phyloP scores from a whole-genome alignment of 2,797 vertebrate species.

The Graptemys geographica region DNA sequence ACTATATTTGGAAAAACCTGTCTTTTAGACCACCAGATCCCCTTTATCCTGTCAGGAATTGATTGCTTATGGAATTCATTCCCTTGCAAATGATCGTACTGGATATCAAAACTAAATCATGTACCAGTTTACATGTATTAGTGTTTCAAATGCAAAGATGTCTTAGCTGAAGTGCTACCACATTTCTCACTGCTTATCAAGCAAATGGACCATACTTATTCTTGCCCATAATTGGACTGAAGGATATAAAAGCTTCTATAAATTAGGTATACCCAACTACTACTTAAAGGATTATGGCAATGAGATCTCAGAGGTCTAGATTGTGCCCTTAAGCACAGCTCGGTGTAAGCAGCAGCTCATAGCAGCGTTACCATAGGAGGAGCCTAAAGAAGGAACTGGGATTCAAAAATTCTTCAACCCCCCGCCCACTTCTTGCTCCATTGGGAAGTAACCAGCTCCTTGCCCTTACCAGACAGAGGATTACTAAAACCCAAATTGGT shows the following conservation, averaged over 20 bases:
- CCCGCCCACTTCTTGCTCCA: background rate
- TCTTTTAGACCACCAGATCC: background rate
- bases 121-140: background rate
- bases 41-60: background rate
- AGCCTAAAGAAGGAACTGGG: background rate
- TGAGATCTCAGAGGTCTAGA: background rate
- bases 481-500: background rate
- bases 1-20: background rate
- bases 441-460: background rate
- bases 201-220: background rate
- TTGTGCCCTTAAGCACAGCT: accelerated
- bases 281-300: background rate
- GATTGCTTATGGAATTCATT: background rate
- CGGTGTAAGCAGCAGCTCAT: background rate
- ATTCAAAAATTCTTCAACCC: background rate
- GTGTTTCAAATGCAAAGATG: background rate
- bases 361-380: background rate
- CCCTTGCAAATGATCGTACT: background rate
- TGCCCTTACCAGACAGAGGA: background rate
- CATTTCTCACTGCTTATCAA: background rate
- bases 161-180: background rate
- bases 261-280: background rate
- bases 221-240: background rate
- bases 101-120: background rate
- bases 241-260: background rate